Evolutionary conservation across 2,113 vertebrate species (phyloP), one percentile per base, ranked within the genome.

Genomic region (Pogonocichla stellata): DNA sequence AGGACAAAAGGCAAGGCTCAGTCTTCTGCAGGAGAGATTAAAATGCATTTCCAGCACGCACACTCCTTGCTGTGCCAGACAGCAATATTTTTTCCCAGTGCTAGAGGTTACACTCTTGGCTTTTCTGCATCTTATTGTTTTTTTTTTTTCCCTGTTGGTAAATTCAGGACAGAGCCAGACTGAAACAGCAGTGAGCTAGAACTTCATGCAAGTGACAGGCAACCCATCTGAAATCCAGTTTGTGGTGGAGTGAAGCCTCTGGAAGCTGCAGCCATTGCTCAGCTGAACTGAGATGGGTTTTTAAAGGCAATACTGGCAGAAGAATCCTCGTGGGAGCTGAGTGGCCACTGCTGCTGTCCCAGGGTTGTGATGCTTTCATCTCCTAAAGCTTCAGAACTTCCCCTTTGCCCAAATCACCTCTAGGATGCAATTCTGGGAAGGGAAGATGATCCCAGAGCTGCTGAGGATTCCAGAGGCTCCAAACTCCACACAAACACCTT

Each of bases 31-130:
- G 81, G 5, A 91, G 57, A 85, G 80, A 87, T 87, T 12, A 69
- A 73, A 91, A 90, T 86, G 93, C 78, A 94, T 96, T 93, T 95
- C 79, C 22, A 95, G 84, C 81, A 80, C 6, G 42, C 78, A 95
- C 61, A 20, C 91, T 17, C 7, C 34, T 22, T 45, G 50, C 87
- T 69, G 66, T 81, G 87, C 89, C 87, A 95, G 91, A 73, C 62
- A 91, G 80, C 40, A 88, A 38, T 47, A 51, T 57, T 82, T 38
- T 38, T 24, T 43, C 66, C 69, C 65, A 69, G 61, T 1, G 26
- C 57, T 72, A 33, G 70, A 72, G 84, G 90, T 90, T 86, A 66
- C 71, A 93, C 38, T 58, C 60, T 71, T 86, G 60, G 80, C 80
- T 86, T 79, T 81, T 36, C 89, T 75, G 56, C 77, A 81, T 24